Percentiles rank a stretch among this genome's conserved stretches.
Conservation (phyloP, 2,113 vertebrate genomes). For the Conger conger region DNA sequence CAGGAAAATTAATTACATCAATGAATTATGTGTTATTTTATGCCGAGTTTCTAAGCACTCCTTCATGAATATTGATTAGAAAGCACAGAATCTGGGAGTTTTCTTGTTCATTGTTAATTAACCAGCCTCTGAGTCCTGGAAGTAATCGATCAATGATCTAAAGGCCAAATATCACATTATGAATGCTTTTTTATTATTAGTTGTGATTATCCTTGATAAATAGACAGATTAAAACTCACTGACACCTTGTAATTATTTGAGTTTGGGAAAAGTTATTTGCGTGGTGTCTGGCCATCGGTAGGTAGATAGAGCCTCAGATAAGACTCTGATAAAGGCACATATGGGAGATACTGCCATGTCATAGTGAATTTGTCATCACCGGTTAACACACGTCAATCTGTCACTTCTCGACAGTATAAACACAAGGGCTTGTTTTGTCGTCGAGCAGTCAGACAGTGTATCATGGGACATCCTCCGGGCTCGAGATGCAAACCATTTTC, state of each 20-base stretch:
- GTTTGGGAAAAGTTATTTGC: background rate
- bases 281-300: background rate
- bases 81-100: background rate
- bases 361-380: background rate
- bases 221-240: background rate
- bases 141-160: background rate
- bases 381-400: background rate
- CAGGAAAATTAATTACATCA: constrained; percentile 3
- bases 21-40: constrained; percentile 2
- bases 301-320: background rate
- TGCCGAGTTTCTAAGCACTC: background rate
- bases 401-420: background rate
- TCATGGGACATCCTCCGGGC: background rate
- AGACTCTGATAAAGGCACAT: background rate
- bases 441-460: background rate
- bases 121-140: background rate
- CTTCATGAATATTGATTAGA: background rate
- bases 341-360: background rate
- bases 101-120: background rate
- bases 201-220: background rate
- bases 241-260: background rate
- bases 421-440: background rate
- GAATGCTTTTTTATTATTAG: background rate
- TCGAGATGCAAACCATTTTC: background rate
- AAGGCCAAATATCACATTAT: background rate